A percentile compares a stretch with the other conserved stretches of the same genome.
Conservation (phyloP, 2,113 vertebrate genomes). For the Pycnonotus jocosus region DNA sequence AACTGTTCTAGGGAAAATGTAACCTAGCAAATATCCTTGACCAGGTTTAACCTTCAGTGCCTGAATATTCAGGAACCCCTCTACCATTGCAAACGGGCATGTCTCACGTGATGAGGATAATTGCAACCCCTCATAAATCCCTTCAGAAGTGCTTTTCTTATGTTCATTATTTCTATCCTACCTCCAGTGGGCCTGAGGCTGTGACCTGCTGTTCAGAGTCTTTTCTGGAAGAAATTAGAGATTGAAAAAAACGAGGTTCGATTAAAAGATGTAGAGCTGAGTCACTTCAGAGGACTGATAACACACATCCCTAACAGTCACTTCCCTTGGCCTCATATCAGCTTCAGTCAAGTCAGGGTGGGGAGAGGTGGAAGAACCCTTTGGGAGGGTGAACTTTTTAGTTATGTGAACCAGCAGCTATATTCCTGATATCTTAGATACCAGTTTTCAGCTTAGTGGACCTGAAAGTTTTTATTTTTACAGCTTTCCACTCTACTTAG, state of each 20-base stretch:
- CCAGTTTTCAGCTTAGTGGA: slow-evolving; percentile 10
- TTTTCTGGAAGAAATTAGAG: slow-evolving; percentile 10
- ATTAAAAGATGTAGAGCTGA: neutral
- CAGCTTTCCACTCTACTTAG: slow-evolving; percentile 27
- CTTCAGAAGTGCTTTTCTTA: neutral
- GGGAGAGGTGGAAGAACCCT: neutral
- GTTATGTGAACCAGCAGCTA: neutral
- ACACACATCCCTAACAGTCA: neutral
- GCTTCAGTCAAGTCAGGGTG: neutral
- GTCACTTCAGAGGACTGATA: neutral
- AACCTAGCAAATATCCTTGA: neutral
- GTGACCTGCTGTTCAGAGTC: neutral
- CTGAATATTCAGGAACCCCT: neutral
- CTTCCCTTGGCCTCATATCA: neutral
- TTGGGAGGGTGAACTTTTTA: neutral
- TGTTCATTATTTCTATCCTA: neutral
- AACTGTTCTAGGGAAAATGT: neutral
- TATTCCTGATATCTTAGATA: neutral
- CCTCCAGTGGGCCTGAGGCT: neutral
- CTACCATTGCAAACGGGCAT: neutral
- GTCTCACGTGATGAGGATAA: neutral
- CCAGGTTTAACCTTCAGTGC: neutral
- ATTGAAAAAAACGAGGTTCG: neutral
- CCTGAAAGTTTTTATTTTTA: slow-evolving; percentile 47
- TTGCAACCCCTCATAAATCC: neutral